A percentile compares a stretch with the other conserved stretches of the same genome.
phyloP scores from a whole-genome alignment of 2,888 invertebrate species.

The Drosophila eohydei region DNA sequence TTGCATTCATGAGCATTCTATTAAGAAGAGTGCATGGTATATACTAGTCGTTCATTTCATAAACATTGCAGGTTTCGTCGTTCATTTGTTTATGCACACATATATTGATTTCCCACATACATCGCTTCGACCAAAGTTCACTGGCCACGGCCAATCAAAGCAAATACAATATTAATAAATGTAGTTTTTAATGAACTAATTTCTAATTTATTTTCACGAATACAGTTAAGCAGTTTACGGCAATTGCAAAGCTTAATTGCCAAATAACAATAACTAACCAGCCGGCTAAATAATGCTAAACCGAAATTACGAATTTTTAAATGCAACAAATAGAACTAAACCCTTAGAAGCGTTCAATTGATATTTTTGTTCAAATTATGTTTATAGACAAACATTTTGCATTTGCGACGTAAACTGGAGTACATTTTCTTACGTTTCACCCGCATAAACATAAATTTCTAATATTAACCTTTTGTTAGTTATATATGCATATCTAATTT shows the following conservation, averaged over 20 bases:
- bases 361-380: not conserved
- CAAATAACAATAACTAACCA: slow-evolving; percentile 1
- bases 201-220: slow-evolving; percentile 54
- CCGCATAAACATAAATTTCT: not conserved
- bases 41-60: not conserved
- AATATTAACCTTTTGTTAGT: not conserved
- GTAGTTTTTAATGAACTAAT: slow-evolving; percentile 61
- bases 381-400: not conserved
- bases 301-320: slow-evolving; percentile 2
- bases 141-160: slow-evolving; percentile 27
- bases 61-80: not conserved
- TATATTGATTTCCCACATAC: slow-evolving; percentile 11
- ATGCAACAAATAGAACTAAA: not conserved
- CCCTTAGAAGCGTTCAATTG: not conserved
- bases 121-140: slow-evolving; percentile 24
- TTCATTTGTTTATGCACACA: slow-evolving; percentile 28
- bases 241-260: slow-evolving; percentile 34
- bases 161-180: slow-evolving; percentile 30
- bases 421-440: too few relatives aligned
- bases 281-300: slow-evolving; percentile 7
- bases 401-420: not conserved
- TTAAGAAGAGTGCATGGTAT: not conserved
- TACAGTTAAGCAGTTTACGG: slow-evolving; percentile 19
- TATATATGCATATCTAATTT: too few relatives aligned
- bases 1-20: not conserved